These are phyloP conservation scores for Tetranychus cinnabarinus DNA, from an alignment of 1,140 invertebrate genomes.

Conservation along the genomic window DNA sequence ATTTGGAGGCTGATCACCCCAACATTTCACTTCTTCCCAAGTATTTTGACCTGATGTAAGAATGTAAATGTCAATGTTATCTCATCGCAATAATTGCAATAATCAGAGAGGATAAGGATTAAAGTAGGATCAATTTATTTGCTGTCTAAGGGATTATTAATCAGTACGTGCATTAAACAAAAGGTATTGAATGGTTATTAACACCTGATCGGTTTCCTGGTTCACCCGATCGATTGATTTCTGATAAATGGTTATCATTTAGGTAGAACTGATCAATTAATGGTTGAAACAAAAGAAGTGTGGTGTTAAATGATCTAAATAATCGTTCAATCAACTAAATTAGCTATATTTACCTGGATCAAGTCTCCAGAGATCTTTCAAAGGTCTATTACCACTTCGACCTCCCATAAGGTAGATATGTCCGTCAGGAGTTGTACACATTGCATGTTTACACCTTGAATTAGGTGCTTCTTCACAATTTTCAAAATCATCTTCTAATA, in stretches of 20 bases:
- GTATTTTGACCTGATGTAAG: conserved; percentile 17
- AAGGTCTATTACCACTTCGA: conserved; percentile 48
- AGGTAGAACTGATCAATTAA: too few species aligned
- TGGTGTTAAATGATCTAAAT: too few species aligned
- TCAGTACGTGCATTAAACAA: background rate
- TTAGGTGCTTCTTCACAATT: conserved; percentile 14
- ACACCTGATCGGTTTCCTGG: too few species aligned
- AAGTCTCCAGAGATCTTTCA: conserved; percentile 63
- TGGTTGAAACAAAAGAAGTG: too few species aligned
- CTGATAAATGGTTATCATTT: too few species aligned
- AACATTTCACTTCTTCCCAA: conserved; percentile 21
- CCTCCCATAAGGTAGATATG: conserved; percentile 57
- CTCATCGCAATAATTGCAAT: background rate
- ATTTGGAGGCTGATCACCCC: conserved; percentile 42
- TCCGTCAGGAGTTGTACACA: conserved; percentile 34
- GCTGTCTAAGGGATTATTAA: background rate
- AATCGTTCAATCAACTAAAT: too few species aligned
- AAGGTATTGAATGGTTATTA: too few species aligned
- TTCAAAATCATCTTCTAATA: background rate
- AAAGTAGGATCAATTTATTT: background rate
- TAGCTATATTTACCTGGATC: conserved; percentile 34
- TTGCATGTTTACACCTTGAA: conserved; percentile 52
- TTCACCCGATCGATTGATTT: too few species aligned
- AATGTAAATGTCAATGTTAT: background rate
- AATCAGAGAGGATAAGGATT: background rate